phyloP scores from a whole-genome alignment of 2,888 invertebrate species.

The Tryphoninae sp. region DNA sequence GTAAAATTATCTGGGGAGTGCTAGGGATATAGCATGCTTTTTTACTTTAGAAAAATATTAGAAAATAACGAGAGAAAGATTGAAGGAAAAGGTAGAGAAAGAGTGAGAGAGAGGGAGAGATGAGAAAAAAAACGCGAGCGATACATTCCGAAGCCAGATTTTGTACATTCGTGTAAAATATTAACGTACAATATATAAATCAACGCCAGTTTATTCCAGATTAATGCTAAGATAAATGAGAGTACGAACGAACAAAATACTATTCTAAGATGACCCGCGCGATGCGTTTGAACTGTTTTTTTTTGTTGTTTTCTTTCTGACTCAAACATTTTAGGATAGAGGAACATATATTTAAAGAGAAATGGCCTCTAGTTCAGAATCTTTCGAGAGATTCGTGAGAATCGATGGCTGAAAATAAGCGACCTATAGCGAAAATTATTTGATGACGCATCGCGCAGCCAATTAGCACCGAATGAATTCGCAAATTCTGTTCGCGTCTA shows the following conservation, averaged over 20 bases:
- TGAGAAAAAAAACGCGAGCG: slow-evolving; percentile 38
- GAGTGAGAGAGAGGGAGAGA: not conserved
- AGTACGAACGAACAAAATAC: slow-evolving; percentile 37
- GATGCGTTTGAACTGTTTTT: slow-evolving; percentile 56
- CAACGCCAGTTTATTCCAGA: slow-evolving; percentile 73
- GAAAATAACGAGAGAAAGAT: slow-evolving; percentile 1
- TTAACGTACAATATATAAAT: slow-evolving; percentile 64
- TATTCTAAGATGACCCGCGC: slow-evolving; percentile 58
- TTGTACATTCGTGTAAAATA: slow-evolving; percentile 79
- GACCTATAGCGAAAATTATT: slow-evolving; percentile 21
- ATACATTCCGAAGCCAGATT: slow-evolving; percentile 62
- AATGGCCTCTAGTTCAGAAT: slow-evolving; percentile 17
- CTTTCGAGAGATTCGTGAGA: slow-evolving; percentile 11
- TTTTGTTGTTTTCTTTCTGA: slow-evolving; percentile 28
- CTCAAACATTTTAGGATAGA: slow-evolving; percentile 8
- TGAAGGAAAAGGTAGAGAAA: slow-evolving; percentile 1
- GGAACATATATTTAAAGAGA: not conserved
- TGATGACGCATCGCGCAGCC: slow-evolving; percentile 60
- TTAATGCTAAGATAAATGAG: slow-evolving; percentile 44
- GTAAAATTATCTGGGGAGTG: slow-evolving; percentile 17
- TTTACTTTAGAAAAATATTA: slow-evolving; percentile 41
- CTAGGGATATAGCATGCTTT: slow-evolving; percentile 15
- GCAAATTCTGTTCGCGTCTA: slow-evolving; percentile 56
- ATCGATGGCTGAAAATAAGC: slow-evolving; percentile 22
- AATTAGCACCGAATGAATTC: slow-evolving; percentile 63